Conservation (phyloP, 2,888 invertebrate genomes). For the Stictocephala bisonia region DNA sequence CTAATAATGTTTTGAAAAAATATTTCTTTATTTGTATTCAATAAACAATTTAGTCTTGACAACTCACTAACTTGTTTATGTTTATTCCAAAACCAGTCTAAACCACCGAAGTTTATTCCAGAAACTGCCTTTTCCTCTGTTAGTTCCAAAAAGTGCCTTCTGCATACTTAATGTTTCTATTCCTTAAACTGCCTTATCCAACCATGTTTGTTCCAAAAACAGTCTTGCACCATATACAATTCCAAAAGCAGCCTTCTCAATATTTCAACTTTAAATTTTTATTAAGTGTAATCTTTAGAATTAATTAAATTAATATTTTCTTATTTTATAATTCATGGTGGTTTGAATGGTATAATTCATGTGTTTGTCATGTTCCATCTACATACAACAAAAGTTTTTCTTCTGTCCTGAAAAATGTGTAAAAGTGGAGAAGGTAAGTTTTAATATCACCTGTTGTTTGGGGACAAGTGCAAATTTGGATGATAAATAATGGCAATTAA, state of each 20-base stretch:
- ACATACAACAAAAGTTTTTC: conserved; percentile 10
- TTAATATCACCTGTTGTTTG: too few species aligned
- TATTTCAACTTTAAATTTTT: neutral
- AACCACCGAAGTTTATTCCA: conserved; percentile 2
- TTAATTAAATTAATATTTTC: neutral
- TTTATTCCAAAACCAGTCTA: conserved; percentile 21
- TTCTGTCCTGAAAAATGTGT: conserved; percentile 2
- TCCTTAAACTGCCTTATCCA: conserved; percentile 22
- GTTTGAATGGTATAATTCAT: neutral
- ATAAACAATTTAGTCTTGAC: neutral
- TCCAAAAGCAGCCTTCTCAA: conserved; percentile 19
- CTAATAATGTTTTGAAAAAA: too few species aligned
- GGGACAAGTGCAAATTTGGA: too few species aligned
- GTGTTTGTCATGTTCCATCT: neutral
- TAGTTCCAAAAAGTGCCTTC: conserved; percentile 6
- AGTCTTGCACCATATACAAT: conserved; percentile 19
- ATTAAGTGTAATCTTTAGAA: neutral
- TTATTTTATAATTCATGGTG: neutral
- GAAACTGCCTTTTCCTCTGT: conserved; percentile 10
- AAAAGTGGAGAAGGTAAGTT: conserved; percentile 17
- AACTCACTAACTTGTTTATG: neutral
- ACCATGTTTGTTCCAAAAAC: conserved; percentile 12
- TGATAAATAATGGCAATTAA: too few species aligned
- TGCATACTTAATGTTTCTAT: neutral
- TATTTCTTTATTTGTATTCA: too few species aligned